Evolutionary conservation across 1,140 invertebrate genomes (phyloP).

Genomic region (Drosophila mayri): DNA sequence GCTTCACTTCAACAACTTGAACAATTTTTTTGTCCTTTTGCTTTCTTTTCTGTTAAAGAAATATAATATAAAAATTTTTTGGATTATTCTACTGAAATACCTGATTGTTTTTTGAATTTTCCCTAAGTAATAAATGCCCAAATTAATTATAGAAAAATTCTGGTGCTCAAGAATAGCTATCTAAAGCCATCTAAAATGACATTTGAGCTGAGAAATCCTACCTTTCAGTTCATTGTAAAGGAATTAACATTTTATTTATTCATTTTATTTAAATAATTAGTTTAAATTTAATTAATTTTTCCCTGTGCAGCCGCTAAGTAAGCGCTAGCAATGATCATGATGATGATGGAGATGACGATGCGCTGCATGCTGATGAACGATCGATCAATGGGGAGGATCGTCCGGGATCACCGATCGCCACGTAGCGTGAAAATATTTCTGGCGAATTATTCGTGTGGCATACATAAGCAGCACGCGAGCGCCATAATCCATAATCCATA

Average conservation of each 20-base stretch:
- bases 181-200: too few species aligned
- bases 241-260: too few species aligned
- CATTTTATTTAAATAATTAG: neutral
- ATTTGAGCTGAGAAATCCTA: too few species aligned
- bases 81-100: too few species aligned
- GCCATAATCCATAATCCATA: constrained; percentile 81
- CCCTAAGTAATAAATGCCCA: too few species aligned
- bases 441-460: constrained; percentile 65
- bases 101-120: too few species aligned
- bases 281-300: neutral
- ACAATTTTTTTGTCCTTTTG: too few species aligned
- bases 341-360: constrained; percentile 48
- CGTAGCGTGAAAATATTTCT: constrained; percentile 59
- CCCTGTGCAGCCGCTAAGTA: constrained; percentile 1
- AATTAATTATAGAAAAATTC: too few species aligned
- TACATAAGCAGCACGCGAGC: constrained; percentile 82
- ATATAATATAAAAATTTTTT: too few species aligned
- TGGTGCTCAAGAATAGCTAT: too few species aligned
- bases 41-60: too few species aligned
- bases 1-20: neutral
- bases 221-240: too few species aligned
- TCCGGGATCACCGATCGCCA: constrained; percentile 52
- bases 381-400: constrained; percentile 23
- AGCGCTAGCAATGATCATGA: constrained; percentile 3
- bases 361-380: constrained; percentile 76